A percentile compares a stretch with the other conserved stretches of the same genome.
Evolutionary conservation across 1,140 invertebrate genomes (phyloP).

Genomic region (Dufourea novaeangliae): DNA sequence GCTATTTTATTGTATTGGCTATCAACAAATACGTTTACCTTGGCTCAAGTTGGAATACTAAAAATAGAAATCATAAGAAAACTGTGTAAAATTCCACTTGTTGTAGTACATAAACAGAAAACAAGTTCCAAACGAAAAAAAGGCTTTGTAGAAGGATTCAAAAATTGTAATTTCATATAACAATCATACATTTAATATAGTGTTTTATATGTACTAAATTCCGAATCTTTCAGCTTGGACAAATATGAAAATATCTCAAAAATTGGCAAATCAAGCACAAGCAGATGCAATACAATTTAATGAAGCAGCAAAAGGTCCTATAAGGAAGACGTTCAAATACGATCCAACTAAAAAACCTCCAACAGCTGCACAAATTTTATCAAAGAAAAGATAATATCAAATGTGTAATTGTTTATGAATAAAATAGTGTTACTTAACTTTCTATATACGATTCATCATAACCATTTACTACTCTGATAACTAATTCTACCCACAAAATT

Average conservation of each 20-base stretch:
- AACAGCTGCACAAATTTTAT: not conserved
- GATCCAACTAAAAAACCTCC: constrained; percentile 87
- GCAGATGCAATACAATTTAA: constrained; percentile 91
- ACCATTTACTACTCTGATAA: not conserved
- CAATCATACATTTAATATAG: not conserved
- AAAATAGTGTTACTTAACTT: not conserved
- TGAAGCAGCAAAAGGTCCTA: constrained; percentile 90
- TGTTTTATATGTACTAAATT: constrained; percentile 31
- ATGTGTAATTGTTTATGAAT: not conserved
- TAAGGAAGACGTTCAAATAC: constrained; percentile 93
- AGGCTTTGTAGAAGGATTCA: constrained; percentile 86
- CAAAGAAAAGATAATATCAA: constrained; percentile 19
- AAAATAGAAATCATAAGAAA: constrained; percentile 88
- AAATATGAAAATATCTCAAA: constrained; percentile 91
- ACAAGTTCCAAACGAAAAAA: constrained; percentile 84
- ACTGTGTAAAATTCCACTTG: constrained; percentile 84
- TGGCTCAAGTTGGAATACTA: constrained; percentile 91
- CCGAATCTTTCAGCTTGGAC: constrained; percentile 85
- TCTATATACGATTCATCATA: not conserved
- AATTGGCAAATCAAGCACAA: constrained; percentile 88
- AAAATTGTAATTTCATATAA: not conserved
- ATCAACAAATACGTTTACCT: constrained; percentile 93
- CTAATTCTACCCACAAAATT: not conserved
- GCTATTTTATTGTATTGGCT: constrained; percentile 96
- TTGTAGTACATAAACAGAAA: constrained; percentile 66